Base-by-base conservation (phyloP, 53 echinoderm and acorn worm genomes). In the Paracentrotus lividus region DNA sequence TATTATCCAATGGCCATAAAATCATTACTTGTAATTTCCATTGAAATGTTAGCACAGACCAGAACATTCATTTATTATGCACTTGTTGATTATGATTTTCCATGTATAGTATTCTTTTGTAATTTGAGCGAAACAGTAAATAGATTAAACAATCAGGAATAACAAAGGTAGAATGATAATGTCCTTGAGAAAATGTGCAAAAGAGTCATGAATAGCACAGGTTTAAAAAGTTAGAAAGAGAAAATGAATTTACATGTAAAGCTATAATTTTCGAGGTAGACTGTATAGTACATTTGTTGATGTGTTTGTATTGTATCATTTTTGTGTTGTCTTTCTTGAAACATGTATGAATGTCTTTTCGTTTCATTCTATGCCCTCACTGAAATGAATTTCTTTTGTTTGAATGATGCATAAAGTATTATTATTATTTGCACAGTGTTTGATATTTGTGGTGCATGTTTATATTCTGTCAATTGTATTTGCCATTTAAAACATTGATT, bases 381-480 rank as follows among this genome's bases (percentile, higher is more conserved):
- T 81, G 81, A 81, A 81, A 81, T 81, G 81, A 45, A 9, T 81
- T 45, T 81, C 15, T n/a, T 34, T n/a, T 72, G 5, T 44, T 81
- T 81, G 36, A 81, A 81, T 81, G 7, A 81, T 81, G 47, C 81
- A 81, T 44, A 49, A 26, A 72, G 36, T 72, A 72, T 72, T 81
- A 81, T 43, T 77, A 77, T 81, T 45, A 81, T 81, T 81, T 45
- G 81, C 81, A 81, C 81, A 81, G 47, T 47, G 81, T 81, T 81
- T 47, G 44, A 81, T 81, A 81, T 81, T 81, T 81, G 81, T 81
- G 81, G 81, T 81, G 81, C 81, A 81, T 81, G 81, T 81, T 81
- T 45, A 81, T 81, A 81, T 45, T 72, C 72, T 81, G 81, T 81
- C 2, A 47, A 81, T 26, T 81, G 86, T 86, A 86, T 53, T 86